phyloP scores from a whole-genome alignment of 35 echinoderm and acorn worm species.

The Amphiura filiformis region DNA sequence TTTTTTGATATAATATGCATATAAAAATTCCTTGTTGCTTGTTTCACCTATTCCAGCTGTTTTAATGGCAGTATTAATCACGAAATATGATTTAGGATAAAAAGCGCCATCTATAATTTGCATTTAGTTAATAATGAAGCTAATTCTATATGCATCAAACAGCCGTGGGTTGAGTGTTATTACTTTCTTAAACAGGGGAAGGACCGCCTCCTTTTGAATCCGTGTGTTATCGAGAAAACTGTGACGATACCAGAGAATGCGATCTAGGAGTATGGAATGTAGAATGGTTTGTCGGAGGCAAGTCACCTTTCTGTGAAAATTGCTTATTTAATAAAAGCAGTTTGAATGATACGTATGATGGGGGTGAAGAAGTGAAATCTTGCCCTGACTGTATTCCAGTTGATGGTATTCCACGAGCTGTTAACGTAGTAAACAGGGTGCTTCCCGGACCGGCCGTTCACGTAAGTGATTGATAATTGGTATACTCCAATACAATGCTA shows the following conservation, averaged over 20 bases:
- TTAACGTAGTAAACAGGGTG: slow-evolving; percentile 54
- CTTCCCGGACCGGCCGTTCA: slow-evolving; percentile 67
- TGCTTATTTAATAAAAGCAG: neutral
- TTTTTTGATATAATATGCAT: no score
- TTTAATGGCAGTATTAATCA: no score
- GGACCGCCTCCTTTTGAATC: neutral
- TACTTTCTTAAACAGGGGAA: no score
- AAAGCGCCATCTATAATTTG: no score
- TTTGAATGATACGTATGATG: neutral
- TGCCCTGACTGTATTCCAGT: slow-evolving; percentile 57
- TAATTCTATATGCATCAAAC: no score
- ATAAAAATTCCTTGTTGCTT: no score
- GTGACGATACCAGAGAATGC: neutral
- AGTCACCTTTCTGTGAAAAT: neutral
- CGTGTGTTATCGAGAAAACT: neutral
- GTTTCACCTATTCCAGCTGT: no score
- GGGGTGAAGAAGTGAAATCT: neutral
- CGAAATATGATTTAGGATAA: no score
- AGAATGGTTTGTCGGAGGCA: neutral
- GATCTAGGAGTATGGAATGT: neutral
- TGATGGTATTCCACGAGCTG: slow-evolving; percentile 61
- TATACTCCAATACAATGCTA: no score
- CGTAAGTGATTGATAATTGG: no score
- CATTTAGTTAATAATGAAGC: no score
- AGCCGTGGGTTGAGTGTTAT: no score